Conservation (phyloP, 2,113 vertebrate genomes). For the Sorex araneus region DNA sequence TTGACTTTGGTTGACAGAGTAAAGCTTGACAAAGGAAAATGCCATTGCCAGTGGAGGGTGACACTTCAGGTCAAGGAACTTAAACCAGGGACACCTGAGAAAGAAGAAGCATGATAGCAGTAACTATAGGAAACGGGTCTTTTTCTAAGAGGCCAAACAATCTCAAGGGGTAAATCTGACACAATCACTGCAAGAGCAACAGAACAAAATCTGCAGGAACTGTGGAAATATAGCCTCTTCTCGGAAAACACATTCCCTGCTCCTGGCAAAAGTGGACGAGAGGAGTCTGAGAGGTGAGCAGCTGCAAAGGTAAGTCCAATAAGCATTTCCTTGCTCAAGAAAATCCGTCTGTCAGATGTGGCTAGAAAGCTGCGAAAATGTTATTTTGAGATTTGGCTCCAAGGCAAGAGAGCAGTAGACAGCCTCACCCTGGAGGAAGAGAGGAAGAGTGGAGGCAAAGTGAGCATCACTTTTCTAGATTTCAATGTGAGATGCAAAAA, state of each 20-base stretch:
- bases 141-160: neutral
- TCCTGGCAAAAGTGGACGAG: neutral
- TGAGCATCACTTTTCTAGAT: neutral
- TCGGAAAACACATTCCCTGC: neutral
- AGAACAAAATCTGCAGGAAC: neutral
- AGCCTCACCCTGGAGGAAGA: neutral
- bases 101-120: neutral
- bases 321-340: neutral
- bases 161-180: neutral
- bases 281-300: neutral
- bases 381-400: slow-evolving; percentile 69
- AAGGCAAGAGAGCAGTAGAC: slow-evolving; percentile 36
- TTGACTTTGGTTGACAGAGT: slow-evolving; percentile 40
- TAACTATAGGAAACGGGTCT: neutral
- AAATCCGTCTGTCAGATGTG: slow-evolving; percentile 20
- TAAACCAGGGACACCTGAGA: neutral
- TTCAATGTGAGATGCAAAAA: neutral
- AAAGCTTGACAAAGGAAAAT: neutral
- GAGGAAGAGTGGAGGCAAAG: neutral
- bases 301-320: neutral
- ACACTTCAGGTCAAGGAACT: neutral
- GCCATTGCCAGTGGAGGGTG: neutral
- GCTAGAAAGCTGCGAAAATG: slow-evolving; percentile 54
- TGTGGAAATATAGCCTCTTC: neutral
- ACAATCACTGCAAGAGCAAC: neutral